Conservation (phyloP, 2,113 vertebrate genomes). For the Chlorocebus sabaeus region DNA sequence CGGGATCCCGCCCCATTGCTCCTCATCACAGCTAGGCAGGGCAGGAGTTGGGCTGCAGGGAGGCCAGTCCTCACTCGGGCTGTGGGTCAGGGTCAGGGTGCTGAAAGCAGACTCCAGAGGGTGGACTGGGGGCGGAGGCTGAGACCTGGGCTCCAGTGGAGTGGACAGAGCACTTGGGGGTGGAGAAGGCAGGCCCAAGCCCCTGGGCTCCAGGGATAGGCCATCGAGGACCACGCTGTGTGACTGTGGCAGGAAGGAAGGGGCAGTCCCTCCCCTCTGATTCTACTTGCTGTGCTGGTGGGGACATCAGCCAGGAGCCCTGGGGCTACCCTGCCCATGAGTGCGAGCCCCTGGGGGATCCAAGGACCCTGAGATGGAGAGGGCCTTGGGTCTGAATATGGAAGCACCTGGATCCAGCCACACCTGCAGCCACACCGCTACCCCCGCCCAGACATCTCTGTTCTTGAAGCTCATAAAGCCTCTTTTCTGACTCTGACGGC, state of each 20-base stretch:
- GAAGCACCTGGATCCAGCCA: neutral
- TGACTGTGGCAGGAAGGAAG: neutral
- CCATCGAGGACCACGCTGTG: neutral
- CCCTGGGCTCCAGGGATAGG: no score
- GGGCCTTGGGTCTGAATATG: rapidly evolving
- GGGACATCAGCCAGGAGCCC: neutral
- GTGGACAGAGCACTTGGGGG: neutral
- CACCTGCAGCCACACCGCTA: no score
- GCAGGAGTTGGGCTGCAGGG: no score
- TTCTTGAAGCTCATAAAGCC: neutral
- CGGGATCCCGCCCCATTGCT: no score
- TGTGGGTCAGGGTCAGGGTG: neutral
- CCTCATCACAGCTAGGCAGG: neutral
- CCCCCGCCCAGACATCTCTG: neutral
- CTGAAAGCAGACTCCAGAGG: rapidly evolving
- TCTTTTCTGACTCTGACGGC: rapidly evolving
- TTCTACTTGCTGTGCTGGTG: neutral
- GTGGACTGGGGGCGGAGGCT: rapidly evolving
- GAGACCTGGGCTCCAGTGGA: neutral
- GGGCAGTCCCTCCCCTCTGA: neutral
- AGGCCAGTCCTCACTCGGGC: neutral
- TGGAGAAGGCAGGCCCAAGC: neutral
- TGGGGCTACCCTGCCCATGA: neutral
- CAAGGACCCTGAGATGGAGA: neutral
- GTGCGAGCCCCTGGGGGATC: no score